Base-by-base conservation (phyloP, 2,888 invertebrate genomes). In the Isoperla grammatica region DNA sequence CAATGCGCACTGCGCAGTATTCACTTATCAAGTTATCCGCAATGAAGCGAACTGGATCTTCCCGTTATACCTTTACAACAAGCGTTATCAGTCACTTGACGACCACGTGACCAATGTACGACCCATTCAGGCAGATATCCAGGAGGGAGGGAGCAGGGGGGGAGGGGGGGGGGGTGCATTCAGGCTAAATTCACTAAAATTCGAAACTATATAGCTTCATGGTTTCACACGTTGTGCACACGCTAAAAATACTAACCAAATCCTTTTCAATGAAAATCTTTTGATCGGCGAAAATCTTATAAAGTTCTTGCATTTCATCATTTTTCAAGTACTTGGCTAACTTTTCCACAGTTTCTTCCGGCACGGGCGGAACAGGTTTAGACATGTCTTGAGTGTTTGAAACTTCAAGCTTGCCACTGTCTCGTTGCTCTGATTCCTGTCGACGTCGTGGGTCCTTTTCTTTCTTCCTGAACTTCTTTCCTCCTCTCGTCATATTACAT, bases 301-400 rank as follows among this genome's bases (percentile, higher is more conserved):
- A 71, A 20, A 74, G 65, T 56, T 69, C 68, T 17, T 68, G 63
- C 13, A 73, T 63, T 64, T 74, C 74, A 23, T 70, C 70, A 39
- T 53, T 60, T 55, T 64, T 69, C 65, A 72, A 72, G 54, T 70
- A 65, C 37, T 65, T 66, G 37, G 68, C 64, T 40, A 69, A 66
- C 4, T 19, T 53, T 17, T 58, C 56, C 39, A 23, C 45, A 40
- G 37, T 17, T 57, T 61, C 19, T 58, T 40, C 20, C 8, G 35
- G 23, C 23, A 45, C 11, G 2, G 19, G 29, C 13, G 20, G 20
- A 6, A 22, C 17, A 48, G 53, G 12, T 59, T 20, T 37, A 5
- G 17, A 29, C 17, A 35, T 13, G 17, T 53, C 58, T 20, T 40
- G 42, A 40, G 11, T 45, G n/a, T 53, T 43, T 4, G 29, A 4